phyloP scores from a whole-genome alignment of 2,888 invertebrate genomes.

The Clistopyga incitator region DNA sequence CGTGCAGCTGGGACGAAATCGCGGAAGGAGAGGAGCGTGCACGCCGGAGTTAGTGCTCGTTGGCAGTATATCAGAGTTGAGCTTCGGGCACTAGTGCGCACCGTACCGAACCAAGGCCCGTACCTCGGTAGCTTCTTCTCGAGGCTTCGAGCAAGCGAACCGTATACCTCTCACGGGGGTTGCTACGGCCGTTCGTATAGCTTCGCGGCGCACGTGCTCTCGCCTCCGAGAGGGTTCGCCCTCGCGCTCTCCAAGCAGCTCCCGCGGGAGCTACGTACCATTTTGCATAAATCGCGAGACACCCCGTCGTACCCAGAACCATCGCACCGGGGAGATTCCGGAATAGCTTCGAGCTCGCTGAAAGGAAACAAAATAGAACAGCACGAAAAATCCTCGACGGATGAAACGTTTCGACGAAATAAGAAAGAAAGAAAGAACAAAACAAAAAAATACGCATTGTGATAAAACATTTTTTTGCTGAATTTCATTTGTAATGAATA shows the following conservation, averaged over 20 bases:
- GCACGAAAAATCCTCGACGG: constrained; percentile 26
- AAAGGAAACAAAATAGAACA: constrained; percentile 69
- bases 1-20: constrained; percentile 65
- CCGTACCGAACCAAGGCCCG: constrained; percentile 27
- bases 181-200: constrained; percentile 62
- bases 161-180: constrained; percentile 71
- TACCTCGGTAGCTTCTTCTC: constrained; percentile 34
- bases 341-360: constrained; percentile 75
- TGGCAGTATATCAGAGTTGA: constrained; percentile 71
- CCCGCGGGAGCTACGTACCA: constrained; percentile 82
- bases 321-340: constrained; percentile 78
- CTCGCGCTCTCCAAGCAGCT: constrained; percentile 73
- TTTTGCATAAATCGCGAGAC: constrained; percentile 84
- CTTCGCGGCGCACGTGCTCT: constrained; percentile 77
- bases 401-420: constrained; percentile 12
- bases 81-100: constrained; percentile 52
- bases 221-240: constrained; percentile 76
- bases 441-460: neutral
- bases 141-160: constrained; percentile 36
- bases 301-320: constrained; percentile 79
- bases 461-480: neutral
- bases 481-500: neutral
- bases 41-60: constrained; percentile 68
- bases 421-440: constrained; percentile 49
- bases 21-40: constrained; percentile 52